Evolutionary conservation across 2,797 vertebrate species (phyloP).

Genomic region (Hypotaenidia philippensis): DNA sequence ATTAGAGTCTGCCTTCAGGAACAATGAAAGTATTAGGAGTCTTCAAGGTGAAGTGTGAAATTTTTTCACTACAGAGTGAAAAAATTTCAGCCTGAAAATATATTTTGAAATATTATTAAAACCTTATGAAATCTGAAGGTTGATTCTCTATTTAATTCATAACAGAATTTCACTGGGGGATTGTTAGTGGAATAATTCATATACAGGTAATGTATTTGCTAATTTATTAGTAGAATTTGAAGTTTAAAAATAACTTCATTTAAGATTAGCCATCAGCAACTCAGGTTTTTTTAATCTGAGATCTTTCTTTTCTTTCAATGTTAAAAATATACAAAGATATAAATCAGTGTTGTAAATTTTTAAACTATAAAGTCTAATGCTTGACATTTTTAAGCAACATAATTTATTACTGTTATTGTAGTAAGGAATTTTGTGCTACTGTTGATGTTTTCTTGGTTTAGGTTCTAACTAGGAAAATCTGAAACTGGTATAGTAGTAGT

Average conservation of each 20-base stretch:
- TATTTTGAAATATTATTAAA: neutral
- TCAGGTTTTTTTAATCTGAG: neutral
- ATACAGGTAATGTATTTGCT: neutral
- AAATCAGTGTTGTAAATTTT: neutral
- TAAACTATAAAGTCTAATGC: neutral
- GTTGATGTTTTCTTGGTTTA: neutral
- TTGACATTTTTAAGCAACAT: neutral
- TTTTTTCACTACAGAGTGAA: neutral
- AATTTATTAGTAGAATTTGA: neutral
- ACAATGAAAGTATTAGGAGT: neutral
- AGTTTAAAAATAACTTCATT: neutral
- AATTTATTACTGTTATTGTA: neutral
- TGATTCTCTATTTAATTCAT: neutral
- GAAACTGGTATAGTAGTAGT: neutral
- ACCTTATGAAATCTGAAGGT: neutral
- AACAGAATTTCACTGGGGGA: neutral
- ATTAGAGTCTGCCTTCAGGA: neutral
- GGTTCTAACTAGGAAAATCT: neutral
- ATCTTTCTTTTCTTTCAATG: neutral
- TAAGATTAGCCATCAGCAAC: neutral
- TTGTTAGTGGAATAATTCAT: neutral
- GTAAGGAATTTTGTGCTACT: neutral
- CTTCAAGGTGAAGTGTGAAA: too few relatives aligned
- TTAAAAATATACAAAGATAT: neutral
- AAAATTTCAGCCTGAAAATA: neutral